These are phyloP conservation scores for Agapornis roseicollis DNA, from an alignment of 2,113 vertebrate species.

Conservation along the genomic window DNA sequence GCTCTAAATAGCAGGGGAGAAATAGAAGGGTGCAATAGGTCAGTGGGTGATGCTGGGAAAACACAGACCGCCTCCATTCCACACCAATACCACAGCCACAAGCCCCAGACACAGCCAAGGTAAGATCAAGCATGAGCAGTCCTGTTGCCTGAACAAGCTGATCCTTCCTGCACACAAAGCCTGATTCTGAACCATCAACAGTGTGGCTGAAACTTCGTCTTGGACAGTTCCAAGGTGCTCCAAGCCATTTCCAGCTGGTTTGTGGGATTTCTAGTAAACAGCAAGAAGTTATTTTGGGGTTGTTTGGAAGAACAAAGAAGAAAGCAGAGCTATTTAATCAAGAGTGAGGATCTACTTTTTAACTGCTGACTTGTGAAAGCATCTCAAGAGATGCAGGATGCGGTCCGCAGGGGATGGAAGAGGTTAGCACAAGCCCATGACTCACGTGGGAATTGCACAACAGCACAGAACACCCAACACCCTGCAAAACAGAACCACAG, in stretches of 20 bases:
- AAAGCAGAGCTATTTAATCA: not conserved
- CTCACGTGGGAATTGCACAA: not conserved
- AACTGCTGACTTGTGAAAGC: not conserved
- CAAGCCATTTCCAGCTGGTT: not conserved
- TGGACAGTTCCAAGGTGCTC: fast-evolving
- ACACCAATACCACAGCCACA: not conserved
- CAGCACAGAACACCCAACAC: not conserved
- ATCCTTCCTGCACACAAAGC: not conserved
- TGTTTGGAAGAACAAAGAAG: not conserved
- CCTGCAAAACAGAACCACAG: not conserved
- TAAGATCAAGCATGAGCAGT: not conserved
- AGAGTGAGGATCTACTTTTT: not conserved
- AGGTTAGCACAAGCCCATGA: not conserved
- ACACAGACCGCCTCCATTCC: not conserved
- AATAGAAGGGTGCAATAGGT: fast-evolving
- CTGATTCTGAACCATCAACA: too few relatives aligned
- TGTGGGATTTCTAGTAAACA: not conserved
- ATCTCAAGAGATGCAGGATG: not conserved
- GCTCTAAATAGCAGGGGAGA: not conserved
- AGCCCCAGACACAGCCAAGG: not conserved
- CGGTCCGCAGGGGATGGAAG: fast-evolving
- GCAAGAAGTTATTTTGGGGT: not conserved
- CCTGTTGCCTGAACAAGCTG: not conserved
- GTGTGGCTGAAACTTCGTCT: fast-evolving
- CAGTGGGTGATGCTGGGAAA: fast-evolving